Evolutionary conservation across 2,113 vertebrate species (phyloP).

Genomic region (Poeciliopsis occidentalis): DNA sequence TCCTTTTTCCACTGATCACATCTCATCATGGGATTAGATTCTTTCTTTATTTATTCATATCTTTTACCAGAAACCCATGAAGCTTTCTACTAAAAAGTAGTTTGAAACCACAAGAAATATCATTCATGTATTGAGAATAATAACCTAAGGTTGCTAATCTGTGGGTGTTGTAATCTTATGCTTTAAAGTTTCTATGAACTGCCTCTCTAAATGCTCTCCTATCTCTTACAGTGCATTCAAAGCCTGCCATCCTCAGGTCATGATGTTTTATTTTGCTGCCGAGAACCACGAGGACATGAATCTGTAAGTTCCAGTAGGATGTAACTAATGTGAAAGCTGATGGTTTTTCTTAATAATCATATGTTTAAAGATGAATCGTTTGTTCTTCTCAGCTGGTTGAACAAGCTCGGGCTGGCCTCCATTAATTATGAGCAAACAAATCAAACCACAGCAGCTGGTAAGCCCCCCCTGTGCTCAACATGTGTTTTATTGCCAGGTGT

Average conservation of each 20-base stretch:
- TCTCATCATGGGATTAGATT: neutral
- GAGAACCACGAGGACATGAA: constrained; percentile 94
- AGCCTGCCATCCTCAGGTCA: constrained; percentile 92
- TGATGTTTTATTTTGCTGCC: constrained; percentile 97
- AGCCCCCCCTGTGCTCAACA: constrained; percentile 20
- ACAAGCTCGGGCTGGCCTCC: constrained; percentile 90
- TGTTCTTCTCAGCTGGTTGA: constrained; percentile 86
- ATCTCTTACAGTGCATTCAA: constrained; percentile 88
- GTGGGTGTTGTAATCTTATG: neutral
- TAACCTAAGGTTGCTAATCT: neutral
- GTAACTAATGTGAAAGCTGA: neutral
- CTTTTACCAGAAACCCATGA: neutral
- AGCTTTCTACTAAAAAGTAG: neutral
- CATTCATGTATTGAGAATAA: neutral
- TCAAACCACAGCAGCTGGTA: constrained; percentile 59
- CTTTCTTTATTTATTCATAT: neutral
- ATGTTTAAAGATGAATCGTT: neutral
- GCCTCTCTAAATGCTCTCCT: neutral
- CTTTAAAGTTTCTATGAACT: neutral
- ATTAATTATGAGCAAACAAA: constrained; percentile 79
- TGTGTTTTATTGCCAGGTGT: neutral
- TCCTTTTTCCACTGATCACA: neutral
- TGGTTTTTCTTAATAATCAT: neutral
- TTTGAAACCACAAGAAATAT: neutral
- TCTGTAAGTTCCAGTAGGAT: constrained; percentile 81